Conservation (phyloP, 2,888 invertebrate species). For the Rhimphoctona megacephalus region DNA sequence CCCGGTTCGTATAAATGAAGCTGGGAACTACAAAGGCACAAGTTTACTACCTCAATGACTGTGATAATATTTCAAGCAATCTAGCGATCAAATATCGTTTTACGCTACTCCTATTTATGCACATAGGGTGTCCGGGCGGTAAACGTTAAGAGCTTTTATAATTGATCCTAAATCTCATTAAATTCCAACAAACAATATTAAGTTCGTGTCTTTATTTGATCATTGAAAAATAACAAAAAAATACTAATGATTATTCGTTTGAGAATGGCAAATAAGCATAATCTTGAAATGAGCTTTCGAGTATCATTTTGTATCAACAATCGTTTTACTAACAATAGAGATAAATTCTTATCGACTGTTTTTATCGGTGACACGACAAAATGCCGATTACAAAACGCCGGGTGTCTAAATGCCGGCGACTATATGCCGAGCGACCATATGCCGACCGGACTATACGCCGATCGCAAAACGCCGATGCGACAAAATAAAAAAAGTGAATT, state of each 20-base stretch:
- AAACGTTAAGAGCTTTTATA: background rate
- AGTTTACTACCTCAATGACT: constrained; percentile 39
- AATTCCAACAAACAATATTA: no score
- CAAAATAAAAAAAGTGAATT: no score
- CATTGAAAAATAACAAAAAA: background rate
- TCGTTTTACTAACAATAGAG: background rate
- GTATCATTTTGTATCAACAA: background rate
- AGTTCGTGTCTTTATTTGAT: background rate
- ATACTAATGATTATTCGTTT: no score
- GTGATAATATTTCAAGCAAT: constrained; percentile 27
- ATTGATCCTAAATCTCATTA: background rate
- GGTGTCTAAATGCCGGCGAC: no score
- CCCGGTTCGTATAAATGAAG: constrained; percentile 18
- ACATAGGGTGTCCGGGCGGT: background rate
- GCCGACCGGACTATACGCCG: no score
- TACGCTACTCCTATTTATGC: background rate
- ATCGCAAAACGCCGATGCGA: no score
- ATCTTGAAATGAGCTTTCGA: background rate
- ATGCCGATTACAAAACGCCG: no score
- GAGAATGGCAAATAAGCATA: background rate
- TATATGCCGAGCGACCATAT: no score
- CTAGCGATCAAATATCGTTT: constrained; percentile 21
- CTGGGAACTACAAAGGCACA: constrained; percentile 16
- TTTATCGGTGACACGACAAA: no score
- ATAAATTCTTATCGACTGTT: background rate